Conservation (phyloP, 2,888 invertebrate species). For the Cheilosia urbana region DNA sequence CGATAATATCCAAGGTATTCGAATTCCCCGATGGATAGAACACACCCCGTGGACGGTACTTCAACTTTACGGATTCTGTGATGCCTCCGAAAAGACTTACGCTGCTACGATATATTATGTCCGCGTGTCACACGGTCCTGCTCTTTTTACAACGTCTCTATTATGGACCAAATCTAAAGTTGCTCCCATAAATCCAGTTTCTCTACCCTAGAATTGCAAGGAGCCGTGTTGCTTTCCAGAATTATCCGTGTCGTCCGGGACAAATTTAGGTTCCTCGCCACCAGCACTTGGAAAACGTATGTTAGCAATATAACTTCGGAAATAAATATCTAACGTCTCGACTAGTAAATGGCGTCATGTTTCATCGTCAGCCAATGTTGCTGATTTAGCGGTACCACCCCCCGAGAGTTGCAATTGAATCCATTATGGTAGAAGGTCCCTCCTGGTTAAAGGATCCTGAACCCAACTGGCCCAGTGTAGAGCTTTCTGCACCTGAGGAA, state of each 20-base stretch:
- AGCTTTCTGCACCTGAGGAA: too few relatives aligned
- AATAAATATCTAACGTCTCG: conserved; percentile 2
- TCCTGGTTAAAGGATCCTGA: too few relatives aligned
- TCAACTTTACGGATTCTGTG: conserved; percentile 52
- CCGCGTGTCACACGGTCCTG: too few relatives aligned
- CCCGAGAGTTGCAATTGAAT: background rate
- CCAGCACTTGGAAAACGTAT: conserved; percentile 52
- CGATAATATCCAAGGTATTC: conserved; percentile 20
- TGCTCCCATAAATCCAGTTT: too few relatives aligned
- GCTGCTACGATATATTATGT: conserved; percentile 22
- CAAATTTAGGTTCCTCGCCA: too few relatives aligned
- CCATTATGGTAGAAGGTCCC: conserved; percentile 15
- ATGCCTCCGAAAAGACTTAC: conserved; percentile 60
- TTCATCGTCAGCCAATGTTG: background rate
- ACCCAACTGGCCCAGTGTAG: too few relatives aligned
- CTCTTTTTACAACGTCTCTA: background rate
- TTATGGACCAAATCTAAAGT: background rate
- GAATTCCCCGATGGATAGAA: conserved; percentile 47
- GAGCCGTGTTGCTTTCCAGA: too few relatives aligned
- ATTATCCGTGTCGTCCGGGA: too few relatives aligned
- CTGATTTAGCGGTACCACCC: conserved; percentile 3
- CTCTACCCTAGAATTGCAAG: too few relatives aligned
- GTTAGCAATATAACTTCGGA: conserved; percentile 50
- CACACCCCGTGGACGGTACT: conserved; percentile 7
- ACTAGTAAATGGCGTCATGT: conserved; percentile 1